Evolutionary conservation across 1,140 invertebrate species (phyloP), one percentile per base, ranked within the genome.

Genomic region (Neomicropteryx cornuta): DNA sequence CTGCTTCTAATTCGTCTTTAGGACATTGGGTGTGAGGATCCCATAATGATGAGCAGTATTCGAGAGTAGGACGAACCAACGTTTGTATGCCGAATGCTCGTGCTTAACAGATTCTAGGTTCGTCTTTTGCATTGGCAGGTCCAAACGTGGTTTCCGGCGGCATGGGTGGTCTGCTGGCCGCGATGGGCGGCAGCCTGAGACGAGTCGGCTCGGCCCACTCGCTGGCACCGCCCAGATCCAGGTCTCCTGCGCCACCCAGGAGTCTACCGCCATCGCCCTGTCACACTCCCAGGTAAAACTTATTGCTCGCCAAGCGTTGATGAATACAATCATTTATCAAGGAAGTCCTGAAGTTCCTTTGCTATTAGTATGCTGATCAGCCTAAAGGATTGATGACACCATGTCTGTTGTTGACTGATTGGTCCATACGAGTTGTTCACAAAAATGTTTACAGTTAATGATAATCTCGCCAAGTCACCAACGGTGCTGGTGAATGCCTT

Each of bases 201-300:
- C 54, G 62, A 18, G 64, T 61, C 8, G 62, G 61, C 20, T 65
- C 60, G 11, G 65, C 59, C 3, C 75, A 61, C 68, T 73, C 61
- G 57, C 68, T 65, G 51, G 63, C 62, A 48, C 62, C 60, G 37
- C 66, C 63, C 30, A 60, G 52, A 41, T 57, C 49, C 36, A 60
- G 55, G 50, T 68, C 60, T 51, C 60, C 60, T 48, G 60, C 60
- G 48, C 80, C 79, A 38, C 81, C 80, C 36, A 69, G 77, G 55
- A 85, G 82, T 56, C 68, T 87, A 49, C 83, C 83, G 41, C 82
- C 79, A 41, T 84, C 82, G 47, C 83, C 83, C n/a, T 77, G 78
- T 45, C 73, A 74, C 53, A 83, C 82, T 3, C 60, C 63, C 44
- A 62, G 63, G 65, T 68, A 44, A 41, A 23, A 17, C 11, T 5